phyloP scores from a whole-genome alignment of 2,888 invertebrate genomes.

The Epirrita christyi region DNA sequence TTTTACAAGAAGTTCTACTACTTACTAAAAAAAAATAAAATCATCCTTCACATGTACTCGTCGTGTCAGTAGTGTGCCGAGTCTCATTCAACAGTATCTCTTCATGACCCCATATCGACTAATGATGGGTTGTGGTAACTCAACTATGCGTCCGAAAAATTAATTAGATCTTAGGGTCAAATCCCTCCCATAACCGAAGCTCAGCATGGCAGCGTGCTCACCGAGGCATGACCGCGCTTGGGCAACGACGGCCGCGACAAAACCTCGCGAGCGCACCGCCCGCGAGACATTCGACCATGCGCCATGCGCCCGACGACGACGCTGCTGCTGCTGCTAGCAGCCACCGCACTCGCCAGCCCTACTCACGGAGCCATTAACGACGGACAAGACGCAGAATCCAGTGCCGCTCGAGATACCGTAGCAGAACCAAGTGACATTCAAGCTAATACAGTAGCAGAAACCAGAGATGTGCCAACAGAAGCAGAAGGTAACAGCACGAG shows the following conservation, averaged over 20 bases:
- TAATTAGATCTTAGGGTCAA: slow-evolving; percentile 4
- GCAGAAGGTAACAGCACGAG: slow-evolving; percentile 35
- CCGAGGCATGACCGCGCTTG: slow-evolving; percentile 57
- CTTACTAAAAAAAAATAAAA: too few species aligned
- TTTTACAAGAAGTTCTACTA: too few species aligned
- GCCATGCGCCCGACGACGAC: slow-evolving; percentile 69
- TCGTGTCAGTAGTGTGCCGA: too few species aligned
- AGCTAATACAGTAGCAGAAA: slow-evolving; percentile 16
- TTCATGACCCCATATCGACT: too few species aligned
- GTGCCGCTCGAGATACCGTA: slow-evolving; percentile 31
- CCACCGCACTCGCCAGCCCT: slow-evolving; percentile 40
- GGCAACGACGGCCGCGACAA: slow-evolving; percentile 69
- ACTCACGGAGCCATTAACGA: slow-evolving; percentile 7
- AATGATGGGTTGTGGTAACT: too few species aligned
- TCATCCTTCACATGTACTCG: too few species aligned
- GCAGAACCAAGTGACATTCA: slow-evolving; percentile 35
- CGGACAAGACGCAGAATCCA: slow-evolving; percentile 18
- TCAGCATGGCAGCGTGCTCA: slow-evolving; percentile 23
- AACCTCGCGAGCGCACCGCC: slow-evolving; percentile 54
- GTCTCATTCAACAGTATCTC: too few species aligned
- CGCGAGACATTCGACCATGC: slow-evolving; percentile 70
- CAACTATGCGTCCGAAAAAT: neutral
- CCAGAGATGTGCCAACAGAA: slow-evolving; percentile 30
- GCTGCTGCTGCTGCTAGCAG: slow-evolving; percentile 52
- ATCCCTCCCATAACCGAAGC: slow-evolving; percentile 11